Percentiles rank a stretch among this genome's conserved stretches.
These are phyloP conservation scores for Pogonocherus hispidulus DNA, from an alignment of 2,888 invertebrate species.

Conservation along the genomic window DNA sequence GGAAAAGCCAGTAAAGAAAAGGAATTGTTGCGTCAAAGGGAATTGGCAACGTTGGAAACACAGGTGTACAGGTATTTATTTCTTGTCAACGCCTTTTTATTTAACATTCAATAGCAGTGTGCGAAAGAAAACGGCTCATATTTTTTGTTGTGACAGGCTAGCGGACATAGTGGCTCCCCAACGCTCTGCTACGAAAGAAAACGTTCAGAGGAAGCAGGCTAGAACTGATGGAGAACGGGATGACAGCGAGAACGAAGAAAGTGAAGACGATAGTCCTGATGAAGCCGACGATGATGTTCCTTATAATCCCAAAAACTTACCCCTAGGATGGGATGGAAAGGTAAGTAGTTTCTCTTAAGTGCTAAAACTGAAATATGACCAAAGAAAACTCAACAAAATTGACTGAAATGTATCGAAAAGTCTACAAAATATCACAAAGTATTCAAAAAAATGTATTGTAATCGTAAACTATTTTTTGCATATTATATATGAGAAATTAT, in stretches of 20 bases:
- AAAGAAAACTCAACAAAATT: too few relatives aligned
- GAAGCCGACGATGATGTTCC: slow-evolving; percentile 95
- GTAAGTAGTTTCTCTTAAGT: too few relatives aligned
- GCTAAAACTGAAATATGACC: too few relatives aligned
- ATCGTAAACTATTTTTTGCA: too few relatives aligned
- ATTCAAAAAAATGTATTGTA: too few relatives aligned
- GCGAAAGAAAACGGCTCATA: neutral
- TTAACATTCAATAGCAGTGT: neutral
- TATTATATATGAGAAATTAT: too few relatives aligned
- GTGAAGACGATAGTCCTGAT: slow-evolving; percentile 84
- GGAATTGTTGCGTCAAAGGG: slow-evolving; percentile 82
- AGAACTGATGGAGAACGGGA: slow-evolving; percentile 94
- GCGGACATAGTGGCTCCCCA: slow-evolving; percentile 89
- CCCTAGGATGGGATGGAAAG: slow-evolving; percentile 99
- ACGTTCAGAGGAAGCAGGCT: slow-evolving; percentile 98
- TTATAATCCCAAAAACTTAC: slow-evolving; percentile 99
- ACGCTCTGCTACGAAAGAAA: slow-evolving; percentile 93
- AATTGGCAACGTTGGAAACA: slow-evolving; percentile 90
- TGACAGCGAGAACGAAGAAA: slow-evolving; percentile 92
- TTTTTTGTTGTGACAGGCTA: slow-evolving; percentile 70
- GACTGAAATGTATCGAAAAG: too few relatives aligned
- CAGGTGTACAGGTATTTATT: slow-evolving; percentile 82
- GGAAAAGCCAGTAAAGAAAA: slow-evolving; percentile 76
- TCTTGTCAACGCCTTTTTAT: neutral
- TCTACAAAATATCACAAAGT: too few relatives aligned